Base-by-base conservation (phyloP, 64 coral and sea anemone genomes). In the Stylophora pistillata region DNA sequence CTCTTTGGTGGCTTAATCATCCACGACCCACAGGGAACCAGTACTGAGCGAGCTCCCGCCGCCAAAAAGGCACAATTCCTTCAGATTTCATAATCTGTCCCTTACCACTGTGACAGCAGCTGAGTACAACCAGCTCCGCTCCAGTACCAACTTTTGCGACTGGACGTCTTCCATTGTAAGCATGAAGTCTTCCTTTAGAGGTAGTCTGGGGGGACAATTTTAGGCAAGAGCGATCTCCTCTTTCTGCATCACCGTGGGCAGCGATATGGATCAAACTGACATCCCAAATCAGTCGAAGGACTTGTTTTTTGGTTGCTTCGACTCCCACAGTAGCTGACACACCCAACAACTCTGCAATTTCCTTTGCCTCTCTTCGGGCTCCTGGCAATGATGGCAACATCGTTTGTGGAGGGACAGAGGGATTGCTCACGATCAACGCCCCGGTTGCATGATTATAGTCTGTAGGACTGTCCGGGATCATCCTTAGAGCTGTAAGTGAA, bases 261-360 rank as follows among this genome's bases (percentile, higher is more conserved):
- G 86, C 73, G 52, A 88, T 55, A 56, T 88, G 86, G 11, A 77
- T 57, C 9, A 88, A 58, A 77, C 72, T 75, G 30, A 63, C 73
- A 0, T 65, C 30, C 30, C 20, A 17, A 2, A 88, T 62, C 58
- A 34, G 76, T 34, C 27, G 28, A 10, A 61, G 33, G 2, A 88
- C 57, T 16, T n/a, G 32, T 2, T 28, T 20, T 47, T 88, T 88
- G 9, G 86, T 88, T 10, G 86, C 86, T 31, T 78, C 2, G 15
- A 3, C 15, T n/a, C 56, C 73, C 6, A 59, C 13, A 7, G 77
- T 31, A 25, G 72, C 28, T 18, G 16, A 25, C 1, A 14, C 30
- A 14, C 58, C 37, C 0, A 88, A 15, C 30, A 76, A 14, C n/a
- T 37, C 25, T 12, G 16, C 34, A 53, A 88, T 77, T 10, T 31